These are phyloP conservation scores for Lasioglossum leucozonium DNA, from an alignment of 2,888 invertebrate genomes.

Conservation along the genomic window DNA sequence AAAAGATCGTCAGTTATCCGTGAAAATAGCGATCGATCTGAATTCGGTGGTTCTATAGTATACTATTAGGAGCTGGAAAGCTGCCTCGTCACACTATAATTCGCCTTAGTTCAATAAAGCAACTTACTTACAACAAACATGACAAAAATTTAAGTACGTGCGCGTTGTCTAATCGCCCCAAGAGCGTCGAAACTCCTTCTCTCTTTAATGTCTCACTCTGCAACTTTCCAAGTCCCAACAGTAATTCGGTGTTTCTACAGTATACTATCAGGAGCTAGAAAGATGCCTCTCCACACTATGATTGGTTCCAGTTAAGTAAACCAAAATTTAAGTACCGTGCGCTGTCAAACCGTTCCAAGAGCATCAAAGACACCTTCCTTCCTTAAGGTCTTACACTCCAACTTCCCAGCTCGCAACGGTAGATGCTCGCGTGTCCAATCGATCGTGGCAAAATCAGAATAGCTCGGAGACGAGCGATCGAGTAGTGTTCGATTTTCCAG, in stretches of 20 bases:
- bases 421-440: not conserved
- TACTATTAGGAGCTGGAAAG: not conserved
- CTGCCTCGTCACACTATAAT: not conserved
- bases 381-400: not conserved
- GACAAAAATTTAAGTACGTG: not conserved
- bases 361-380: not conserved
- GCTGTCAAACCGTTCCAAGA: too few species aligned
- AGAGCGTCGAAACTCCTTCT: not conserved
- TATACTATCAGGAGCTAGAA: too few species aligned
- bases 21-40: constrained; percentile 27
- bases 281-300: too few species aligned
- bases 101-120: not conserved
- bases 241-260: too few species aligned
- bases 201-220: too few species aligned
- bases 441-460: not conserved
- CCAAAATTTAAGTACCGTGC: too few species aligned
- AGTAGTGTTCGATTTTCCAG: not conserved
- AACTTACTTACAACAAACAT: not conserved
- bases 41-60: not conserved
- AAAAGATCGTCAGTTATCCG: constrained; percentile 20
- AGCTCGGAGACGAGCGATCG: not conserved
- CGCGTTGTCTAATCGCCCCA: not conserved
- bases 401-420: not conserved
- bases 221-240: too few species aligned
- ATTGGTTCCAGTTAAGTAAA: too few species aligned